Base-by-base conservation (phyloP, 1,140 invertebrate genomes). In the Brachionus koreanus region DNA sequence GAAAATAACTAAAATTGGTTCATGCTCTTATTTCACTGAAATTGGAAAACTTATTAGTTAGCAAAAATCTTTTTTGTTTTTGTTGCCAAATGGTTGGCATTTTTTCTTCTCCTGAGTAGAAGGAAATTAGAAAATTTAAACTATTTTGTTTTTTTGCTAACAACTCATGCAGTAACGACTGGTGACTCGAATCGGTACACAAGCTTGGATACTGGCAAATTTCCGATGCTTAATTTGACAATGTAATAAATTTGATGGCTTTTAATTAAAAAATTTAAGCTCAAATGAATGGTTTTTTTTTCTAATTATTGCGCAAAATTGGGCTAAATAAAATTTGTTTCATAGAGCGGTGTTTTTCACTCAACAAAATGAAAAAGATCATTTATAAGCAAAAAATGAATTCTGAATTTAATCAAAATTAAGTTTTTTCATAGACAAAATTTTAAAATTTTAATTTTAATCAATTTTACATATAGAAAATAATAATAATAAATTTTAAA, bases 1-100 rank as follows among this genome's bases (percentile, higher is more conserved):
- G 33, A 72, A 72, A 72, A 72, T 39, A 37, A 42, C 33, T 72
- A 46, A 74, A 74, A 74, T 46, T 74, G 69, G 39, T 74, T 74
- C 69, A 46, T 74, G 69, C 37, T 74, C 69, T 46, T 74, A 46
- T 74, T 74, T 74, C 65, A 39, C 33, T 35, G 16, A 69, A 69
- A 69, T 69, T 69, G 63, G 63, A 65, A 65, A 65, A 37, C 49
- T 57, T 57, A 57, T 19, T 25, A 63, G 23, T 25, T 29, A 57
- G 23, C n/a, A 16, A 69, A 69, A 69, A 69, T 69, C 13, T 35
- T 69, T 69, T 69, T 69, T 69, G 16, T 42, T 67, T 39, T 35
- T 69, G 13, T 33, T 65, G 25, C 23, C 29, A 69, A 69, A 39
- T 19, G 37, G 37, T 39, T 33, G 33, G 63, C 25, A 65, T 33